Evolutionary conservation across 1,140 invertebrate species (phyloP).

Genomic region (Drosophila punjabiensis): DNA sequence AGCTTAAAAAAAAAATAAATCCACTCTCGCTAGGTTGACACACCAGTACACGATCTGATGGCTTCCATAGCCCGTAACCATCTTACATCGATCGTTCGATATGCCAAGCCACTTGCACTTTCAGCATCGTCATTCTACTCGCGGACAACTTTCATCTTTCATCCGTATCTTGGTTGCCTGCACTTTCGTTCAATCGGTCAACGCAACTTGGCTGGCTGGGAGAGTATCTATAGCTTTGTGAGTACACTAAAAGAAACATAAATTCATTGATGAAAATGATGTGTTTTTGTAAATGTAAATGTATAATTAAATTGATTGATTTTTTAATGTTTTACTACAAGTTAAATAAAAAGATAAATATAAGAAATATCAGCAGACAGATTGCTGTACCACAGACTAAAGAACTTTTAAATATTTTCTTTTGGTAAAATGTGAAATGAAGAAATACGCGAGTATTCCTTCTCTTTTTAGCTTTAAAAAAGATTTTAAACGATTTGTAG

Average conservation of each 20-base stretch:
- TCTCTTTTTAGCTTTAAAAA: too few relatives aligned
- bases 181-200: conserved; percentile 80
- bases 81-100: conserved; percentile 73
- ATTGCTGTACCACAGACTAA: too few relatives aligned
- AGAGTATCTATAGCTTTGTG: conserved; percentile 19
- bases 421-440: too few relatives aligned
- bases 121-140: conserved; percentile 53
- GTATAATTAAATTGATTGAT: too few relatives aligned
- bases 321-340: too few relatives aligned
- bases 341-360: too few relatives aligned
- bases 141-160: conserved; percentile 74
- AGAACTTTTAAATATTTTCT: too few relatives aligned
- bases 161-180: conserved; percentile 43
- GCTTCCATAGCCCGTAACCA: conserved; percentile 58
- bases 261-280: accelerated
- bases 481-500: too few relatives aligned
- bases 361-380: too few relatives aligned
- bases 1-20: conserved; percentile 30
- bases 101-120: conserved; percentile 71
- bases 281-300: too few relatives aligned
- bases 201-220: conserved; percentile 37
- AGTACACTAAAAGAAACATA: neutral
- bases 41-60: conserved; percentile 24
- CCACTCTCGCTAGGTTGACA: conserved; percentile 26
- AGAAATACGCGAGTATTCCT: too few relatives aligned